A percentile compares a stretch with the other conserved stretches of the same genome.
Conservation (phyloP, 1,140 invertebrate species). For the Caenorhabditis inopinata region DNA sequence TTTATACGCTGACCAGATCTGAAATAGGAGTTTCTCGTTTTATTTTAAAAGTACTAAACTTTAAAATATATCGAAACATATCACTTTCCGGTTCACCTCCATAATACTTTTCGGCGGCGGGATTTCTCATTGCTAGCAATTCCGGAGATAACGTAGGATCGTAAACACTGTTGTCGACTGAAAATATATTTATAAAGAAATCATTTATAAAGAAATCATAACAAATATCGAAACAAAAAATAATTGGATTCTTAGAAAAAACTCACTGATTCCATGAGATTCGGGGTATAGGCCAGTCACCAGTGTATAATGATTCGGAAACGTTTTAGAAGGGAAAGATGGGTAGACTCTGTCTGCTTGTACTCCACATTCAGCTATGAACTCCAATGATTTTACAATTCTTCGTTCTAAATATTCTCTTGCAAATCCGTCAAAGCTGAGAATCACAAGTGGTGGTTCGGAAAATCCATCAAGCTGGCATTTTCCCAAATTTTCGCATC, state of each 20-base stretch:
- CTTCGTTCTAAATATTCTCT: conserved; percentile 37
- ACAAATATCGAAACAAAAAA: too few relatives aligned
- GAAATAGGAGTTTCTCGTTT: neutral
- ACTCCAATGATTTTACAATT: conserved; percentile 29
- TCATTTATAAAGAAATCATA: too few relatives aligned
- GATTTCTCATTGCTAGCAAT: conserved; percentile 35
- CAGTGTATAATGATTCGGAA: conserved; percentile 69
- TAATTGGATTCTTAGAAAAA: neutral
- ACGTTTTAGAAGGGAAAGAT: conserved; percentile 54
- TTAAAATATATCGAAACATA: neutral
- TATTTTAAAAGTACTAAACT: neutral
- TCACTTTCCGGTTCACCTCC: conserved; percentile 43
- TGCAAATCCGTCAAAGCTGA: conserved; percentile 44
- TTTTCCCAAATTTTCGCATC: conserved; percentile 12
- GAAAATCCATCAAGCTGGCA: conserved; percentile 14
- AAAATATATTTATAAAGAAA: too few relatives aligned
- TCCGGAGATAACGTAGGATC: conserved; percentile 55
- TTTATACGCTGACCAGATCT: conserved; percentile 50
- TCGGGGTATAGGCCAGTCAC: conserved; percentile 70
- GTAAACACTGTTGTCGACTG: conserved; percentile 38
- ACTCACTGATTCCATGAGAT: conserved; percentile 68
- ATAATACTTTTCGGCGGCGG: conserved; percentile 23
- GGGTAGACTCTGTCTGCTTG: conserved; percentile 40
- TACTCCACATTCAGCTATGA: conserved; percentile 36
- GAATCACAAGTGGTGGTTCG: conserved; percentile 32